Base-by-base conservation (phyloP, 2,113 vertebrate species). In the Nothoprocta pentlandii region DNA sequence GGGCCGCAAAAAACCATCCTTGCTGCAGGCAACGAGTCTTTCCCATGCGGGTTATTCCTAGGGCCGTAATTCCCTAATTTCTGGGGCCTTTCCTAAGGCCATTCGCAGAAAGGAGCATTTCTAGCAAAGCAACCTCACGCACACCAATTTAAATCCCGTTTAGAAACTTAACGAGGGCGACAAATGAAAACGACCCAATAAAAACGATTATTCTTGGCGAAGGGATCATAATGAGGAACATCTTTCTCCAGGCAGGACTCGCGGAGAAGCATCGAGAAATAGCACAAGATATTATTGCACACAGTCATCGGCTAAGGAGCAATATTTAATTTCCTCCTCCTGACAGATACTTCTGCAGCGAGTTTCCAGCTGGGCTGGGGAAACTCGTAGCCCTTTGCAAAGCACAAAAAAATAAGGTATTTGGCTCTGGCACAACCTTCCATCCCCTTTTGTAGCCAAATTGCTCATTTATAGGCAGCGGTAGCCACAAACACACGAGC, bases 1-100 rank as follows among this genome's bases (percentile, higher is more conserved):
- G 8, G 49, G 32, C 89, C 0, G 2, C 0, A 4, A 71, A 56
- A 58, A 32, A 10, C 49, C 16, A 3, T 9, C 0, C 34, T 25
- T 1, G 2, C 54, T 21, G n/a, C 20, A 23, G 34, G 56, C 71
- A 61, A 63, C 61, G 59, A 47, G 28, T 32, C 12, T 51, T 44
- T 26, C 69, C 77, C 26, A 1, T 0, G 22, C 39, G 28, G 34
- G 19, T 56, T 32, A 20, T 36, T 81, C 63, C 66, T 16, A 56
- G 32, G 47, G 47, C 17, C 0, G 14, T 28, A 28, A 54, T 28
- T 54, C 26, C 53, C 26, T 54, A 26, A 54, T 26, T 54, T 54
- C 53, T 54, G 13, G 25, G 53, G 25, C 25, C 25, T 15, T 49
- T 49, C 49, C 49, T 12, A 51, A 26, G 49, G 36, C 12, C 0